These are phyloP conservation scores for Nothobranchius furzeri DNA, from an alignment of 2,113 vertebrate genomes.

Conservation along the genomic window DNA sequence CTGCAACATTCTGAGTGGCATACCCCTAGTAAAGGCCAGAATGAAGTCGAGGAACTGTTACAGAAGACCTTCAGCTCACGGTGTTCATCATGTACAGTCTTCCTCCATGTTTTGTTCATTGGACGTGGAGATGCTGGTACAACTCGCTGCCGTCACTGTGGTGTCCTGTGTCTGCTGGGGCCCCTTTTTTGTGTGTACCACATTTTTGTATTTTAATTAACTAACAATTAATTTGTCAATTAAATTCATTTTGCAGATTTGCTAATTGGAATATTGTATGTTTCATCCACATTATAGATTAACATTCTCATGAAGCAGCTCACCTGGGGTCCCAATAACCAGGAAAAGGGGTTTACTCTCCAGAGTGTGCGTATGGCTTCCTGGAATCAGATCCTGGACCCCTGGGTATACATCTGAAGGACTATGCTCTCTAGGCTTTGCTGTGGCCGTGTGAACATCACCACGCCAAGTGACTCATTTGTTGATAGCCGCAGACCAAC, in stretches of 20 bases:
- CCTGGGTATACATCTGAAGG: conserved; percentile 88
- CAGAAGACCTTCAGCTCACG: background rate
- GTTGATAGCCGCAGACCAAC: conserved; percentile 20
- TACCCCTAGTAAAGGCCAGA: conserved; percentile 78
- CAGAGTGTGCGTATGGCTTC: conserved; percentile 82
- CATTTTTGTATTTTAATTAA: background rate
- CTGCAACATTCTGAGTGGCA: conserved; percentile 82
- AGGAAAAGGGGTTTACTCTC: conserved; percentile 69
- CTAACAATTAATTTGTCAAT: background rate
- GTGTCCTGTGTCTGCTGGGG: conserved; percentile 88
- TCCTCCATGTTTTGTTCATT: conserved; percentile 63
- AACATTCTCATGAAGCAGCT: conserved; percentile 61
- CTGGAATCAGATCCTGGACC: conserved; percentile 90
- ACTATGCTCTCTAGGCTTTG: conserved; percentile 80
- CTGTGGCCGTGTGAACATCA: conserved; percentile 55
- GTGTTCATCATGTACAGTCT: conserved; percentile 4
- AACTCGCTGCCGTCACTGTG: conserved; percentile 83
- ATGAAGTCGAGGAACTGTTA: conserved; percentile 36
- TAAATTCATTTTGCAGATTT: background rate
- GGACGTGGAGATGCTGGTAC: conserved; percentile 86
- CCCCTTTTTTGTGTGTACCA: conserved; percentile 84
- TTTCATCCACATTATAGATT: conserved; percentile 51
- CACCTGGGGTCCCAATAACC: conserved; percentile 1
- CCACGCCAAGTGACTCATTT: conserved; percentile 22
- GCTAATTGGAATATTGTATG: conserved; percentile 3